A percentile compares a stretch with the other conserved stretches of the same genome.
phyloP scores from a whole-genome alignment of 2,888 invertebrate genomes.

The Brachylomia viminalis region DNA sequence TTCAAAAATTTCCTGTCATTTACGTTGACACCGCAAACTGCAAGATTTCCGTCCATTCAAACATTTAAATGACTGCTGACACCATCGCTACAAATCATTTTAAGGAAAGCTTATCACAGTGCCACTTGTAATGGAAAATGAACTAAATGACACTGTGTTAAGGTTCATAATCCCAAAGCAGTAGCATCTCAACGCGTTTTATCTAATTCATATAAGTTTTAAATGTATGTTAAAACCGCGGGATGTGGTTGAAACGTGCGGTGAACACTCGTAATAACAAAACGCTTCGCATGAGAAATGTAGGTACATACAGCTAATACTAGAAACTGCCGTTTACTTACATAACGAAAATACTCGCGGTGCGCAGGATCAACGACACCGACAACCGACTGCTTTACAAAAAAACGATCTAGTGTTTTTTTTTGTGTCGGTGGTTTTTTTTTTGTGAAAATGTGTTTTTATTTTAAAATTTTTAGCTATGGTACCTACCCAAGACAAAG shows the following conservation, averaged over 20 bases:
- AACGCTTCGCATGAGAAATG: background rate
- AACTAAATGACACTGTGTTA: background rate
- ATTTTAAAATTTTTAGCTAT: too few relatives aligned
- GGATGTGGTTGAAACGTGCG: background rate
- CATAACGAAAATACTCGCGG: background rate
- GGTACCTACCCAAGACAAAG: too few relatives aligned
- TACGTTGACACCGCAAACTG: too few relatives aligned
- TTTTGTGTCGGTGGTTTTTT: too few relatives aligned
- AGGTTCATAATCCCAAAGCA: constrained; percentile 4
- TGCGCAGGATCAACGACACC: background rate
- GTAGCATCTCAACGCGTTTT: background rate
- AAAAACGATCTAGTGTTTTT: too few relatives aligned
- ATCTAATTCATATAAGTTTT: background rate
- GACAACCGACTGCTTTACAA: too few relatives aligned
- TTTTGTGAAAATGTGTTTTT: too few relatives aligned
- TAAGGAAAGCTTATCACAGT: background rate
- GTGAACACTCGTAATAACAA: constrained; percentile 1
- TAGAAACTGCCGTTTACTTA: background rate
- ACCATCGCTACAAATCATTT: background rate
- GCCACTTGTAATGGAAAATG: background rate
- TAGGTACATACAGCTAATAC: background rate
- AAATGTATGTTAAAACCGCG: constrained; percentile 15
- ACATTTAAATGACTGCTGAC: too few relatives aligned
- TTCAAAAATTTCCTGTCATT: too few relatives aligned
- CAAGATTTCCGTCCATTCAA: background rate